Conservation (phyloP, 2,113 vertebrate genomes). For the Psettodes erumei region DNA sequence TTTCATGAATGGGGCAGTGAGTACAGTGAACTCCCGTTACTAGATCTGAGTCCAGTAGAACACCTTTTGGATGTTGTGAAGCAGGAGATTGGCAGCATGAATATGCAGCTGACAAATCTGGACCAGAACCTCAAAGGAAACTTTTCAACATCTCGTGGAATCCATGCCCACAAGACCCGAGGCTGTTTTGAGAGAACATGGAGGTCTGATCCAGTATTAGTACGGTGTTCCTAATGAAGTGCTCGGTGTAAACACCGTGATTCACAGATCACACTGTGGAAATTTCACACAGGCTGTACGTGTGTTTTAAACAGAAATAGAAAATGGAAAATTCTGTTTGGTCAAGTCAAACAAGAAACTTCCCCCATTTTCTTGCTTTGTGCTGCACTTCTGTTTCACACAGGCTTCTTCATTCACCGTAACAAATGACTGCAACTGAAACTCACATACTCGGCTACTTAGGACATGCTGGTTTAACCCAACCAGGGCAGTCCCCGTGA, state of each 20-base stretch:
- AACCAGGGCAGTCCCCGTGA: not conserved
- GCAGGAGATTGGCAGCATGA: too few species aligned
- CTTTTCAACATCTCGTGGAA: not conserved
- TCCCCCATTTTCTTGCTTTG: not conserved
- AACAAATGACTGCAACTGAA: not conserved
- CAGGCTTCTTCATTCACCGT: not conserved
- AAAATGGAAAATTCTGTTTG: not conserved
- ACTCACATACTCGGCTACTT: slow-evolving; percentile 12
- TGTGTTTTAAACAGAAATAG: not conserved
- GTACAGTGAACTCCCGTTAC: not conserved
- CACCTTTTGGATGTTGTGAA: too few species aligned
- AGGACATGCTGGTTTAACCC: not conserved
- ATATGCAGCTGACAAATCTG: too few species aligned
- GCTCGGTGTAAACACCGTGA: not conserved
- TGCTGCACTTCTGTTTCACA: not conserved
- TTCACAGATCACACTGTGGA: slow-evolving; percentile 6
- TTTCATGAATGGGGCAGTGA: not conserved
- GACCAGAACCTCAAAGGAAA: too few species aligned
- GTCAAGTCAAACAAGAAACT: not conserved
- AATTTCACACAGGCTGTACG: not conserved
- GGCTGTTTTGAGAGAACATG: not conserved
- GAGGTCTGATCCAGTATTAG: not conserved
- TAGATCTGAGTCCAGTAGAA: not conserved
- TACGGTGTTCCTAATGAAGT: too few species aligned
- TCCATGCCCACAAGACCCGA: not conserved